Evolutionary conservation across 2,797 vertebrate species (phyloP).

Genomic region (Sylvia borin): DNA sequence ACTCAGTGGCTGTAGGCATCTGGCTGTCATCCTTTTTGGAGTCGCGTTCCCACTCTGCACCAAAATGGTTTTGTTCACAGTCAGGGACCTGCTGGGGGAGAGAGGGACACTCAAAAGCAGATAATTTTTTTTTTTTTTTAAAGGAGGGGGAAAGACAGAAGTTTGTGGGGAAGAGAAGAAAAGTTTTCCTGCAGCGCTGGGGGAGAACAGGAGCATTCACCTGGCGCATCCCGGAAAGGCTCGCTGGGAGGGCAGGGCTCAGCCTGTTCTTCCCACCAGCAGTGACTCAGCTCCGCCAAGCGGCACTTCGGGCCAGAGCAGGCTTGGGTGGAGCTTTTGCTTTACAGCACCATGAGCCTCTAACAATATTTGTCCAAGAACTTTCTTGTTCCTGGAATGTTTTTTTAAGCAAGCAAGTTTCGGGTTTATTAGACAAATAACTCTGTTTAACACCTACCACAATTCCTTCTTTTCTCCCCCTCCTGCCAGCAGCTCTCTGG

Average conservation of each 20-base stretch:
- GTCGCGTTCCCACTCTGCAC: fast-evolving
- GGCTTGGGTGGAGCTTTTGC: not conserved
- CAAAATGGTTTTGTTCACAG: not conserved
- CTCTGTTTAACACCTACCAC: not conserved
- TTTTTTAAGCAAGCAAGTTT: not conserved
- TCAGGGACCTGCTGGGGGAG: not conserved
- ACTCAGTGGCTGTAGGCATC: not conserved
- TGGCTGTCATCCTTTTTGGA: not conserved
- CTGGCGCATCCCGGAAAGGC: not conserved
- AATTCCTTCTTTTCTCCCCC: not conserved
- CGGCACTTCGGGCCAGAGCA: not conserved
- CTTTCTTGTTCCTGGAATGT: not conserved
- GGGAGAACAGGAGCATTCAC: not conserved
- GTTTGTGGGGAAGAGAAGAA: not conserved
- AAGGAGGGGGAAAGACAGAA: not conserved
- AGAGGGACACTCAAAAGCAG: not conserved
- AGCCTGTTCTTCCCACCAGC: not conserved
- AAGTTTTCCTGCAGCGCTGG: not conserved
- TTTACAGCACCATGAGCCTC: fast-evolving
- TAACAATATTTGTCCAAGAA: not conserved
- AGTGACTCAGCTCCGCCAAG: not conserved
- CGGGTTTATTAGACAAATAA: not conserved
- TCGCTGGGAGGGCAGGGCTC: not conserved
- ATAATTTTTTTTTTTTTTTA: too few species aligned
- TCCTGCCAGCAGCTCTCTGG: not conserved